Base-by-base conservation (phyloP, 2,113 vertebrate genomes). In the Marcusenius ussheri region DNA sequence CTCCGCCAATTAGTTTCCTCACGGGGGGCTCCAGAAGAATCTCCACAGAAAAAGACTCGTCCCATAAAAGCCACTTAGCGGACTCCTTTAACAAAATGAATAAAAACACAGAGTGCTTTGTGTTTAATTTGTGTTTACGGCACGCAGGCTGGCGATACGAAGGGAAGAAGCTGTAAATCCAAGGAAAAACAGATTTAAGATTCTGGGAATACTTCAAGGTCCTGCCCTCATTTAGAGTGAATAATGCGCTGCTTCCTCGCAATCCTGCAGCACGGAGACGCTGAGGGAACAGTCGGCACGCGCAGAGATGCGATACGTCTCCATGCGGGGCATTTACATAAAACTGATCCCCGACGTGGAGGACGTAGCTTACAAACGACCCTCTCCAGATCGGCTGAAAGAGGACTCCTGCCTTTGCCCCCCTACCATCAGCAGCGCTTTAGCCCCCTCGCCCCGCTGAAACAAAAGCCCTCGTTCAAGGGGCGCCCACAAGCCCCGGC, bases 191-290 rank as follows among this genome's bases (percentile, higher is more conserved):
- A 62, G 93, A 74, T 91, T 96, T 93, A 93, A 92, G 87, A 93
- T 95, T 96, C 93, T 90, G 91, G 46, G 93, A 95, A 93, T 93
- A 95, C 89, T 91, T 94, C 91, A 92, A 93, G 95, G 94, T 94
- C 94, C 92, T 92, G 93, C 93, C 94, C 96, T 95, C 94, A 96
- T 94, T 96, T 95, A 95, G 92, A 92, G 87, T 93, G 93, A 92
- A 90, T 93, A 93, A 95, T 95, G 95, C 94, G 93, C 92, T 90
- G 91, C 91, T 95, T 93, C 74, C 88, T 50, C 42, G 53, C 47
- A 7, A 1, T 31, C 74, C 50, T 27, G 24, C 53, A 27, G 21
- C 90, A 24, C 15, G 39, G 11, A 83, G 2, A 89, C 90, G 90
- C 7, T 58, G 46, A 90, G 17, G 50, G 13, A 58, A 89, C 92